Conservation (phyloP, 2,888 invertebrate species). For the Nemotelus nigrinus region DNA sequence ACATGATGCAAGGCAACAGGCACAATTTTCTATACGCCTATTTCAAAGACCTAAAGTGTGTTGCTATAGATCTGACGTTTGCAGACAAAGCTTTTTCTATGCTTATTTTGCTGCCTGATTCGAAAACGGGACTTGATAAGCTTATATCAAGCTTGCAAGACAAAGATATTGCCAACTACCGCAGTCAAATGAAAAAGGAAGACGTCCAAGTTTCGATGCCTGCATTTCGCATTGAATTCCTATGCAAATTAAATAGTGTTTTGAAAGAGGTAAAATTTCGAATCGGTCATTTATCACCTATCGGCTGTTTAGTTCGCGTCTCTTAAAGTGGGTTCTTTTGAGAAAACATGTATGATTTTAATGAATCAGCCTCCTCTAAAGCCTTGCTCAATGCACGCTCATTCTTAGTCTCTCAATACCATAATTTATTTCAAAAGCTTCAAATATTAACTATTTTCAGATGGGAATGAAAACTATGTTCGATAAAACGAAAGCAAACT, state of each 20-base stretch:
- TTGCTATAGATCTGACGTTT: constrained; percentile 78
- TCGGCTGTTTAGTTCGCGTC: too few relatives aligned
- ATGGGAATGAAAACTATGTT: constrained; percentile 76
- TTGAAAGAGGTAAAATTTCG: constrained; percentile 71
- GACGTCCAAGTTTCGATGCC: constrained; percentile 76
- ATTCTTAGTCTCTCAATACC: too few relatives aligned
- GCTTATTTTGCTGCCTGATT: constrained; percentile 79
- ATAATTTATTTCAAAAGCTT: too few relatives aligned
- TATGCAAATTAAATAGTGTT: constrained; percentile 72
- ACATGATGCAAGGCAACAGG: constrained; percentile 75
- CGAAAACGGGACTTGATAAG: constrained; percentile 71
- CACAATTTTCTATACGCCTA: constrained; percentile 65
- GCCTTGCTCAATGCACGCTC: too few relatives aligned
- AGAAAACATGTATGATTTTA: too few relatives aligned
- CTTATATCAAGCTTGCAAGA: constrained; percentile 72
- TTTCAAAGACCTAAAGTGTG: constrained; percentile 66
- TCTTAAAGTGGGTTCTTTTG: too few relatives aligned
- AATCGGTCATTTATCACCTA: too few relatives aligned
- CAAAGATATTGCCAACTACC: constrained; percentile 68
- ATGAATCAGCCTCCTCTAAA: too few relatives aligned
- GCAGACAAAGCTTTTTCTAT: constrained; percentile 74
- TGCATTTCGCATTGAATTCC: constrained; percentile 82
- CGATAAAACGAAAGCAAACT: constrained; percentile 67
- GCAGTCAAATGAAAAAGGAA: constrained; percentile 64
- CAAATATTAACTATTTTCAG: constrained; percentile 60